These are phyloP conservation scores for Pocillopora damicornis DNA, from an alignment of 64 coral and sea anemone species.

Conservation along the genomic window DNA sequence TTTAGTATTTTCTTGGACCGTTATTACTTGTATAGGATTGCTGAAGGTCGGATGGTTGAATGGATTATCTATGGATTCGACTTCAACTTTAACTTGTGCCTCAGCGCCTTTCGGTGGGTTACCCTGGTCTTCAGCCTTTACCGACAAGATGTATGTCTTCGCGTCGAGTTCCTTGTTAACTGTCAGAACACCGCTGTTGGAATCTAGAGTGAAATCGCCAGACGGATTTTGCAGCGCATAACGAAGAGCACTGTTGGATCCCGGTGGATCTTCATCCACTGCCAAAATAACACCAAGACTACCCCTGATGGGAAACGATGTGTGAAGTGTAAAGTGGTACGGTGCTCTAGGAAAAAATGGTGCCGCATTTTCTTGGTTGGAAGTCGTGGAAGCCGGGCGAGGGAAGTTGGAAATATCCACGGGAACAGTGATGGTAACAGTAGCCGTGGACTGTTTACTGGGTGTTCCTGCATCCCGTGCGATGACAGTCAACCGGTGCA, in stretches of 20 bases:
- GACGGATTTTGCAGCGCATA: slow-evolving; percentile 26
- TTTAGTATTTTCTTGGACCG: slow-evolving; percentile 21
- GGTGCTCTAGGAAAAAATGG: slow-evolving; percentile 50
- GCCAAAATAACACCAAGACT: slow-evolving; percentile 42
- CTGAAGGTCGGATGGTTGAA: slow-evolving; percentile 29
- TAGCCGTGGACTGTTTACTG: neutral
- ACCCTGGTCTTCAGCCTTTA: slow-evolving; percentile 44
- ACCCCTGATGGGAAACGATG: slow-evolving; percentile 58
- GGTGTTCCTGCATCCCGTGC: slow-evolving; percentile 68
- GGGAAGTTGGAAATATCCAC: slow-evolving; percentile 55
- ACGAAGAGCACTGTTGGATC: slow-evolving; percentile 22
- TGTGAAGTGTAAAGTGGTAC: slow-evolving; percentile 36
- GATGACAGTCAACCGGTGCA: slow-evolving; percentile 49
- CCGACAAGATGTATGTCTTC: slow-evolving; percentile 9
- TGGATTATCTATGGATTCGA: slow-evolving; percentile 37
- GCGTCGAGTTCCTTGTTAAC: neutral
- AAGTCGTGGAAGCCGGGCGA: neutral
- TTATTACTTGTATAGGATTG: slow-evolving; percentile 15
- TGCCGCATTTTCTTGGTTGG: slow-evolving; percentile 15
- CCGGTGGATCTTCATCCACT: slow-evolving; percentile 36
- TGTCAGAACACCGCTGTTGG: slow-evolving; percentile 20
- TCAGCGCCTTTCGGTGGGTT: neutral
- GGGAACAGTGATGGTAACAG: slow-evolving; percentile 54
- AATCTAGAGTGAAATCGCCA: neutral
- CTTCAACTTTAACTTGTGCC: slow-evolving; percentile 29